Percentiles rank a stretch among this genome's conserved stretches.
These are phyloP conservation scores for Saimiri boliviensis DNA, from an alignment of 2,113 vertebrate genomes.

Conservation along the genomic window DNA sequence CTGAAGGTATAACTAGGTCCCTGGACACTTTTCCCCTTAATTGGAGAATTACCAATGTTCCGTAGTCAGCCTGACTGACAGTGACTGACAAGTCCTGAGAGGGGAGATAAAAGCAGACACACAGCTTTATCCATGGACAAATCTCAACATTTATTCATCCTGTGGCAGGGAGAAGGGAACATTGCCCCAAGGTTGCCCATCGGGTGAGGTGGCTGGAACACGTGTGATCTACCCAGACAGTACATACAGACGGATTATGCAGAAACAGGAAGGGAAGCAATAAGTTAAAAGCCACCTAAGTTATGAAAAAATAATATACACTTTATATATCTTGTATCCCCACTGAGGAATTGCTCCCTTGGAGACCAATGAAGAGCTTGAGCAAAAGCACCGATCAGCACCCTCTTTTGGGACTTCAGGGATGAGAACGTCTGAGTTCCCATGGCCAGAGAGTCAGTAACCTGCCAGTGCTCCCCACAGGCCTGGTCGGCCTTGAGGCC, in stretches of 20 bases:
- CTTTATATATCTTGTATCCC: conserved; percentile 62
- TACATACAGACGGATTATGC: conserved; percentile 26
- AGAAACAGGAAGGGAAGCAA: conserved; percentile 74
- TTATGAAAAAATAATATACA: conserved; percentile 80
- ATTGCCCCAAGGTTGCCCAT: neutral
- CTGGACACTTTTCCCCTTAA: neutral
- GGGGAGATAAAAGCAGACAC: neutral
- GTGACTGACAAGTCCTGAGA: neutral
- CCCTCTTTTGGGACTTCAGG: neutral
- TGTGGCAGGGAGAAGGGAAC: conserved; percentile 1
- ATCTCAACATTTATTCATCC: conserved; percentile 74
- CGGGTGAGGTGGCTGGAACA: neutral
- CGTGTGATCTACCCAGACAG: neutral
- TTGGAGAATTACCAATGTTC: neutral
- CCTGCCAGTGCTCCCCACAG: neutral
- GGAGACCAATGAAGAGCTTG: conserved; percentile 67
- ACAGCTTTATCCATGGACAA: neutral
- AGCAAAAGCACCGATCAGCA: conserved; percentile 61
- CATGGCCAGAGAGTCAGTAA: neutral
- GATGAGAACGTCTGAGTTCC: neutral
- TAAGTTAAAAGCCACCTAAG: conserved; percentile 80
- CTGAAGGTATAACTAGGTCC: neutral
- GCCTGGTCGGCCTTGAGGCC: neutral
- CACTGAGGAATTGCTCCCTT: conserved; percentile 60
- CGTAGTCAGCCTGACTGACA: neutral